Evolutionary conservation across 2,888 invertebrate species (phyloP).

Genomic region (Creontiades dilutus): DNA sequence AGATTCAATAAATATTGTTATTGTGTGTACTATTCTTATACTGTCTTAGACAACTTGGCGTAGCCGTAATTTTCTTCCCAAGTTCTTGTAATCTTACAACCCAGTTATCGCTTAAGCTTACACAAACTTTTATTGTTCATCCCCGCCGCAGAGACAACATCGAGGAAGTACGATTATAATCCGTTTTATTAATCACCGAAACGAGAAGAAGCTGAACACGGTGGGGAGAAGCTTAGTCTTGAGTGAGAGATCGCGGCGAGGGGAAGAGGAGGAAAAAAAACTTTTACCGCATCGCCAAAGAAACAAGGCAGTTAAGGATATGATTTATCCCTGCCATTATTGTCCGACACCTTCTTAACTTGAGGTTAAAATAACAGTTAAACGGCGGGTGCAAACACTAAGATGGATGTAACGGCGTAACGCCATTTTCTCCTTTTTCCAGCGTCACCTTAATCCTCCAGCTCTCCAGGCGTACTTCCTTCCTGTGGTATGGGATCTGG

Average conservation of each 20-base stretch:
- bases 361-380: constrained; percentile 67
- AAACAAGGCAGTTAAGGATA: constrained; percentile 64
- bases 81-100: not conserved
- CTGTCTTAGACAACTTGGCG: not conserved
- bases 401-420: constrained; percentile 60
- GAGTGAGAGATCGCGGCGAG: not conserved
- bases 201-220: not conserved
- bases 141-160: not conserved
- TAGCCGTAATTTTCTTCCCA: not conserved
- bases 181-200: constrained; percentile 25
- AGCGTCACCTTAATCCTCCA: constrained; percentile 15
- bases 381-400: constrained; percentile 64
- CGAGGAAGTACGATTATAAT: constrained; percentile 20
- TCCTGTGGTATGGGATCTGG: not conserved
- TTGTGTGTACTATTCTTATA: too few relatives aligned
- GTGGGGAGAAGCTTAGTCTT: constrained; percentile 23
- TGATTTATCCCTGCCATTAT: constrained; percentile 64
- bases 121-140: constrained; percentile 25
- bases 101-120: not conserved
- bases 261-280: constrained; percentile 37
- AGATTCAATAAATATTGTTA: too few relatives aligned
- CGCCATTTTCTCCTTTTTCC: constrained; percentile 25
- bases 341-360: constrained; percentile 61
- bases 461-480: not conserved
- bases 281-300: constrained; percentile 52